Conservation (phyloP, 2,113 vertebrate species). For the Bubo blakistoni region DNA sequence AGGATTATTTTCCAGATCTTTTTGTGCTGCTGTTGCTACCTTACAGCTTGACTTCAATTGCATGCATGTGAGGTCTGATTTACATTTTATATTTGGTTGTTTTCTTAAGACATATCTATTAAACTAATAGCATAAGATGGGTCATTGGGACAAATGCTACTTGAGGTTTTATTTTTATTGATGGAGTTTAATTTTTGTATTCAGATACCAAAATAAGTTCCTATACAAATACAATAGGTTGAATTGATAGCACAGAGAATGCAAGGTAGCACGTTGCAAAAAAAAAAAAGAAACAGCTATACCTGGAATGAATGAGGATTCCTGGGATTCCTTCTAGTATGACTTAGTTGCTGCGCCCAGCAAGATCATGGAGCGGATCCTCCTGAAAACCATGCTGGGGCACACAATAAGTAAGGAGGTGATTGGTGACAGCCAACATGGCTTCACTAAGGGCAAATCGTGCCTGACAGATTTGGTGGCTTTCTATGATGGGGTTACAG, state of each 20-base stretch:
- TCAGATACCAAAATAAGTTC: neutral
- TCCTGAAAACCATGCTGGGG: no score
- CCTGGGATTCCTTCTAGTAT: neutral
- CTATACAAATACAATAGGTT: neutral
- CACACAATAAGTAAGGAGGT: no score
- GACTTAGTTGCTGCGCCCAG: neutral
- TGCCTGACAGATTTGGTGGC: no score
- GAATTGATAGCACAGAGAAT: neutral
- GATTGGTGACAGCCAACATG: no score
- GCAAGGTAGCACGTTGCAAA: neutral
- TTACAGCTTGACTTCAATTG: neutral
- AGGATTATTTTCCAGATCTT: neutral
- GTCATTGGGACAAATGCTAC: neutral
- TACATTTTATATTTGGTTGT: neutral
- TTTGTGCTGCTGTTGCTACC: neutral
- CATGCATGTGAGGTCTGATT: neutral
- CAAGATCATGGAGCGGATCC: no score
- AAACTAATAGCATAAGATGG: neutral
- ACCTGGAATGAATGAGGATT: neutral
- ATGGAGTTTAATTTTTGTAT: neutral
- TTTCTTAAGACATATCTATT: neutral
- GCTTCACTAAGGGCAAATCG: no score
- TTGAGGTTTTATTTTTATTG: neutral
- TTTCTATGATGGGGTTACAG: no score
- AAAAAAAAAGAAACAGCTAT: neutral